Evolutionary conservation across 2,888 invertebrate species (phyloP).

Genomic region (Andrena fulva): DNA sequence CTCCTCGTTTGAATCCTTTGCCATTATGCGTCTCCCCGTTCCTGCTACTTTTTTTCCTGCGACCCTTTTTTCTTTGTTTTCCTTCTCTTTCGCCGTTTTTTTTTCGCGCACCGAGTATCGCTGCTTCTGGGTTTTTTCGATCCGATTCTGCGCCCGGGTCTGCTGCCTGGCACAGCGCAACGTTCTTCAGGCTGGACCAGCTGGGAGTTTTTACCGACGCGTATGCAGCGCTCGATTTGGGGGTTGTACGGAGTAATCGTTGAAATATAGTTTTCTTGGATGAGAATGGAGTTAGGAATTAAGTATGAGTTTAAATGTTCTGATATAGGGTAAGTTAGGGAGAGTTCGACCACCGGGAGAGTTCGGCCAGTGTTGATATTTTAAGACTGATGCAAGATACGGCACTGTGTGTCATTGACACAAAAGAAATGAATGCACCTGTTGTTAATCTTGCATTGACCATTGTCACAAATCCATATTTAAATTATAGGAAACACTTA

Average conservation of each 20-base stretch:
- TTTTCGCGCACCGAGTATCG: constrained; percentile 12
- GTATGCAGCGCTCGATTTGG: neutral
- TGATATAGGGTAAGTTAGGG: no score
- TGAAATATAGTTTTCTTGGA: no score
- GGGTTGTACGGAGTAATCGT: neutral
- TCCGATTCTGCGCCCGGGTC: constrained; percentile 26
- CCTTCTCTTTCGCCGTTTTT: neutral
- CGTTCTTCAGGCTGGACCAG: neutral
- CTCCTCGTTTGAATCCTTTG: constrained; percentile 67
- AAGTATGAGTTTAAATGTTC: no score
- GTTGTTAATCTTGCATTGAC: no score
- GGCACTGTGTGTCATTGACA: no score
- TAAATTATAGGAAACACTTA: no score
- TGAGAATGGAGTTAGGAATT: neutral
- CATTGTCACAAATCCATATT: no score
- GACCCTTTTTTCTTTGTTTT: constrained; percentile 10
- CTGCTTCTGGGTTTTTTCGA: constrained; percentile 36
- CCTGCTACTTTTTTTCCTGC: constrained; percentile 31
- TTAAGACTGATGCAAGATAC: no score
- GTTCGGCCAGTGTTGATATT: no score
- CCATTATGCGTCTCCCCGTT: constrained; percentile 52
- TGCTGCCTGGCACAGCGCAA: neutral
- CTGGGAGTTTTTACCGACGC: neutral
- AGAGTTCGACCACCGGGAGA: no score
- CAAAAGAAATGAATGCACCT: no score